Evolutionary conservation across 2,888 invertebrate species (phyloP), one percentile per base, ranked within the genome.

Genomic region (Gortyna flavago): DNA sequence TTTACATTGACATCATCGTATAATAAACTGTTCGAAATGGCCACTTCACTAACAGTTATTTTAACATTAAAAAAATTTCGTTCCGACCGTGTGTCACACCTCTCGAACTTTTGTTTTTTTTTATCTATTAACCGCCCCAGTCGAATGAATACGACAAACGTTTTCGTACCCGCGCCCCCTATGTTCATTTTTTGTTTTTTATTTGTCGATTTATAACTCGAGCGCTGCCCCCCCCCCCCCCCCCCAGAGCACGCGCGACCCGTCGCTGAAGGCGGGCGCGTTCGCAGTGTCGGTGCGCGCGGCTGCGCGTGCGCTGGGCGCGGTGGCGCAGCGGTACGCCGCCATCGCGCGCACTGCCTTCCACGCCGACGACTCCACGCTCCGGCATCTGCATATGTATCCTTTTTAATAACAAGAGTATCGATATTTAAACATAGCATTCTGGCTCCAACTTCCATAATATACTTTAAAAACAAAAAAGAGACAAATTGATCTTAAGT

Each of bases 311-410:
- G 93, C 92, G 0, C 86, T 92, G 29, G 32, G 77, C 0, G 90
- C 70, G 0, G 94, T 87, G 21, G 91, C 94, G 25, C 89, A 87
- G 32, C 86, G 89, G 0, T 95, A 95, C 93, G 92, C 86, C 0
- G 92, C 91, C 83, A 92, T 96, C 75, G 95, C 96, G 0, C 88
- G 94, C 54, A 95, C 95, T 38, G 95, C 96, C 87, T 96, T 96
- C 94, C 93, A 95, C 88, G 95, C 96, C 0, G 95, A 96, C 85
- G 92, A 92, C 57, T 89, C 95, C 48, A 96, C 96, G 61, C 93
- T 95, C 2, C 66, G 93, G 0, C 94, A 95, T 62, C 90, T 96
- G 9, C 91, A 95, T 44, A 96, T 96, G 96, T 96, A 96, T 96
- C 96, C 96, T 96, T 95, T 94, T 44, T 13, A 1, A 29, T 57